These are phyloP conservation scores for Ischnus inquisitorius DNA, from an alignment of 2,888 invertebrate genomes.

Conservation along the genomic window DNA sequence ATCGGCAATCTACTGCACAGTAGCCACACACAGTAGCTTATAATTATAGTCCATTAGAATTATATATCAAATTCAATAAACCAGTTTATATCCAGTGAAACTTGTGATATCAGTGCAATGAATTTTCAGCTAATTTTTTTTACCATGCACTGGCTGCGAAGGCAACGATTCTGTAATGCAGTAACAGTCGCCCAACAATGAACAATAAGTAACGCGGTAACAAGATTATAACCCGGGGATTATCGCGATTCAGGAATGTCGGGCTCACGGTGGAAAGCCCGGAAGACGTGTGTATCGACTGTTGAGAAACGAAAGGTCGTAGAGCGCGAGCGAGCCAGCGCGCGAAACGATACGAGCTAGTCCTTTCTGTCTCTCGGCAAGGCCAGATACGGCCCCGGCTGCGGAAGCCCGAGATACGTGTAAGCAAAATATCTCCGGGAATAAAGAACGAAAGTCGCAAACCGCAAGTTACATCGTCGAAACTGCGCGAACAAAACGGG, in stretches of 20 bases:
- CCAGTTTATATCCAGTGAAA: no score
- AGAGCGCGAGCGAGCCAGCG: background rate
- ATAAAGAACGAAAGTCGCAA: slow-evolving; percentile 70
- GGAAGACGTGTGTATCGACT: background rate
- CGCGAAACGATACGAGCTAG: background rate
- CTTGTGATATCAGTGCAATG: no score
- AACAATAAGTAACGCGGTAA: background rate
- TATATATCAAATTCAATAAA: no score
- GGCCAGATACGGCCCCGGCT: background rate
- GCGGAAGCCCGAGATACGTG: background rate
- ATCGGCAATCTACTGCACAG: no score
- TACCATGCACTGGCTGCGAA: background rate
- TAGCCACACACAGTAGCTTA: no score
- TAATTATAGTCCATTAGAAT: no score
- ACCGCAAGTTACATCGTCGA: slow-evolving; percentile 65
- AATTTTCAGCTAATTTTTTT: no score
- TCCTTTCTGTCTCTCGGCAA: slow-evolving; percentile 29
- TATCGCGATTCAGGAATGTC: slow-evolving; percentile 61
- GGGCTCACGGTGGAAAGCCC: slow-evolving; percentile 5
- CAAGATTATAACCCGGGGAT: slow-evolving; percentile 29
- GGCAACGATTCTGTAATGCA: background rate
- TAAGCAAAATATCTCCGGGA: slow-evolving; percentile 32
- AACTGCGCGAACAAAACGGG: slow-evolving; percentile 30
- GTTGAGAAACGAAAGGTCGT: background rate
- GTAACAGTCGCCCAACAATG: background rate